A percentile compares a stretch with the other conserved stretches of the same genome.
These are phyloP conservation scores for Macheiramphus alcinus DNA, from an alignment of 2,113 vertebrate genomes.

Conservation along the genomic window DNA sequence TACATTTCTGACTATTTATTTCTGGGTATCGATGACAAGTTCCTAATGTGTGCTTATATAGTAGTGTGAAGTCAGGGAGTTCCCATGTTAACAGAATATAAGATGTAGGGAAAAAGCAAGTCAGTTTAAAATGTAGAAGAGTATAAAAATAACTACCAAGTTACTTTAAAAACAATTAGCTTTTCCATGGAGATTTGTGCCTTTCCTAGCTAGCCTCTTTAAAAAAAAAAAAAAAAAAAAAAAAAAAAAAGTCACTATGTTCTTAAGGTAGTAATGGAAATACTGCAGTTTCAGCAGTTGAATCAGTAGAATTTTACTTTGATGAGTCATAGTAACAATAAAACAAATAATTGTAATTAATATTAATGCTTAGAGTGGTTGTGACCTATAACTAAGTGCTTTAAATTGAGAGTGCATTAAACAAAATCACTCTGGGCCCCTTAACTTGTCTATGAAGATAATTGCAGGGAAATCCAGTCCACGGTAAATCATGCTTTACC, in stretches of 20 bases:
- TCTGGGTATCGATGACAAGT: not conserved
- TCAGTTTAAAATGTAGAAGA: not conserved
- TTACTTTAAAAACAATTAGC: not conserved
- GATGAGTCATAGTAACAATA: not conserved
- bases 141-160: not conserved
- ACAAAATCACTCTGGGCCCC: not conserved
- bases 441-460: not conserved
- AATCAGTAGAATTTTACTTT: not conserved
- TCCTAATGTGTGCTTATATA: not conserved
- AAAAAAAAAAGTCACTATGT: not conserved
- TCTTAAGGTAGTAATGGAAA: not conserved
- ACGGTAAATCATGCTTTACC: not conserved
- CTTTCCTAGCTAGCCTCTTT: not conserved
- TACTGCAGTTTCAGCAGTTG: not conserved
- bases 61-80: not conserved
- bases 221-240: not conserved
- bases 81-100: not conserved
- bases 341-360: not conserved
- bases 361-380: not conserved
- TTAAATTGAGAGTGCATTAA: not conserved
- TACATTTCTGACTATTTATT: not conserved
- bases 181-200: not conserved
- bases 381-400: not conserved
- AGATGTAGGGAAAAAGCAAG: not conserved
- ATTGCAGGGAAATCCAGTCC: not conserved